phyloP scores from a whole-genome alignment of 2,888 invertebrate genomes.

The Caenorhabditis sp. region DNA sequence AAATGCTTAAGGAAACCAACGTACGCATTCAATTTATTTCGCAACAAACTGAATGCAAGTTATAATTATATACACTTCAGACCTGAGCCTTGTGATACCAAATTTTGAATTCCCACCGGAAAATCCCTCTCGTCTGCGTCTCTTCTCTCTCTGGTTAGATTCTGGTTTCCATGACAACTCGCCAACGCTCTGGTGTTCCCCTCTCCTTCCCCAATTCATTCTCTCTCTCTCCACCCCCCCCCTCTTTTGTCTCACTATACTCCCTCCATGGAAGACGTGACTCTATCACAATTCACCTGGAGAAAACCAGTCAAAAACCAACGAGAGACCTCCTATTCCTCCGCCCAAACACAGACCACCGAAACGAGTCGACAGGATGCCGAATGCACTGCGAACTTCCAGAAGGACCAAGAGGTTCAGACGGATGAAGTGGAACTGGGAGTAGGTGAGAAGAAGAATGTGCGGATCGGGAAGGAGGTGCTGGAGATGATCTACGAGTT shows the following conservation, averaged over 20 bases:
- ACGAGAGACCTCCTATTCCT: neutral
- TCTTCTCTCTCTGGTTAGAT: conserved; percentile 2
- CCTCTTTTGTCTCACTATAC: neutral
- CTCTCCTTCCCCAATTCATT: too few species aligned
- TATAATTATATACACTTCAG: too few species aligned
- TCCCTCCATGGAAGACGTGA: conserved; percentile 52
- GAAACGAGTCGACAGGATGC: conserved; percentile 32
- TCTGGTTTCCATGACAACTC: conserved; percentile 24
- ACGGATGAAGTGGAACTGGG: conserved; percentile 36
- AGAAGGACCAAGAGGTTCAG: conserved; percentile 34
- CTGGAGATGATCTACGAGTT: conserved; percentile 36
- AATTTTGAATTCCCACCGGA: conserved; percentile 4
- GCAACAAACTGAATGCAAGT: too few species aligned
- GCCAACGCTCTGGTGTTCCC: neutral
- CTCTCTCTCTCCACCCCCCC: neutral
- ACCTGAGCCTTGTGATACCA: too few species aligned
- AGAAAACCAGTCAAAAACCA: conserved; percentile 13
- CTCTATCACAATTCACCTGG: conserved; percentile 40
- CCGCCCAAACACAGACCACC: conserved; percentile 39
- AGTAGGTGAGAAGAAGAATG: conserved; percentile 15
- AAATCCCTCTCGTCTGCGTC: neutral
- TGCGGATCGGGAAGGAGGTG: conserved; percentile 49
- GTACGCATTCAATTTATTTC: too few species aligned
- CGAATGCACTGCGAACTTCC: conserved; percentile 33
- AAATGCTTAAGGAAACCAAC: too few species aligned